phyloP scores from a whole-genome alignment of 2,888 invertebrate species.

The Notocelia uddmanniana region DNA sequence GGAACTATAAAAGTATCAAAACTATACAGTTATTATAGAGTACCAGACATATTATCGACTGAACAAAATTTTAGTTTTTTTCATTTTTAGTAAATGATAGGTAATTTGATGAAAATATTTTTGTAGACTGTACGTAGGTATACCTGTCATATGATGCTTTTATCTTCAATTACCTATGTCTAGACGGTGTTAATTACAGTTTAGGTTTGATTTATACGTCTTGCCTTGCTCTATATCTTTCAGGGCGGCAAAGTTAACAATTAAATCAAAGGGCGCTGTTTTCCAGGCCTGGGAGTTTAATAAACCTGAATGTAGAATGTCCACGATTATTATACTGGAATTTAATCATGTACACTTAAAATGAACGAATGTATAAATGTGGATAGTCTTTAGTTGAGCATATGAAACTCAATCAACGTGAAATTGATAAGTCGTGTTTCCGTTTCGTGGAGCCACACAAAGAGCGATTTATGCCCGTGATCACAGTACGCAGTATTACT shows the following conservation, averaged over 20 bases:
- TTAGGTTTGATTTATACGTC: background rate
- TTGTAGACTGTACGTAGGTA: no score
- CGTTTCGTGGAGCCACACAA: slow-evolving; percentile 12
- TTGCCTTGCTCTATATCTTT: background rate
- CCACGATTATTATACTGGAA: no score
- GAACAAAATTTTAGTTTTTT: no score
- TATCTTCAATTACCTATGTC: slow-evolving; percentile 4
- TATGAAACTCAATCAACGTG: slow-evolving; percentile 27
- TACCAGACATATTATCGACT: no score
- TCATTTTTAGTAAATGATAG: no score
- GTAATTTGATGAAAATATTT: no score
- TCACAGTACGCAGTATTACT: background rate
- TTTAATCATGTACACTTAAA: no score
- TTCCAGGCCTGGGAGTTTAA: background rate
- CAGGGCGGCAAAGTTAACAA: background rate
- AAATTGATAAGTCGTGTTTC: slow-evolving; percentile 23
- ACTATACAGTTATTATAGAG: background rate
- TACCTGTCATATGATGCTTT: background rate
- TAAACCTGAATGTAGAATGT: no score
- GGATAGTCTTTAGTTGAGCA: slow-evolving; percentile 14
- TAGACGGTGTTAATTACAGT: slow-evolving; percentile 10
- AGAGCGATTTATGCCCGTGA: slow-evolving; percentile 23
- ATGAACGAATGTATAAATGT: no score
- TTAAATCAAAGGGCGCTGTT: background rate
- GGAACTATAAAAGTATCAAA: background rate